Conservation (phyloP, 2,888 invertebrate species). For the Acanthococcus lagerstroemiae region DNA sequence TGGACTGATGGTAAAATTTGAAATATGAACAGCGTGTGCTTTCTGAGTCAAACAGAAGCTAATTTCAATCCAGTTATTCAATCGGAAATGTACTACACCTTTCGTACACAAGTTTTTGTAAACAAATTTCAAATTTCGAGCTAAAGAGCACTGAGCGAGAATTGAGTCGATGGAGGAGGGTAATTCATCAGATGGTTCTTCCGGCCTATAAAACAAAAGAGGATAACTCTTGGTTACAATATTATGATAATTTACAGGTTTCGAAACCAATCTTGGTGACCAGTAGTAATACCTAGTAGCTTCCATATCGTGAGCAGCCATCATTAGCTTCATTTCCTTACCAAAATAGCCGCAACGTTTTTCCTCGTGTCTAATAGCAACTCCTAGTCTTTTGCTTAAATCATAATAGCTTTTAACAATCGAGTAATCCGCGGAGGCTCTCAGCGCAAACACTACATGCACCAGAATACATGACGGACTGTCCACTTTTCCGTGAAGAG, state of each 20-base stretch:
- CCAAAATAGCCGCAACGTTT: slow-evolving; percentile 77
- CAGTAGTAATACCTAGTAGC: slow-evolving; percentile 42
- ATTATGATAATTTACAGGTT: too few relatives aligned
- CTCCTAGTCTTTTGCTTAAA: slow-evolving; percentile 74
- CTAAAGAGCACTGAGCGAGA: slow-evolving; percentile 68
- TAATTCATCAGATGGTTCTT: not conserved
- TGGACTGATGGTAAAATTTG: slow-evolving; percentile 71
- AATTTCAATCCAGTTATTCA: slow-evolving; percentile 75
- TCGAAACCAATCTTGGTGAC: not conserved
- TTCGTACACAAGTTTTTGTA: slow-evolving; percentile 64
- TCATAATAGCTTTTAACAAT: slow-evolving; percentile 91
- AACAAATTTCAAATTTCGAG: slow-evolving; percentile 69
- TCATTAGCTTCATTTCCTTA: slow-evolving; percentile 81
- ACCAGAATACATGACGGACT: slow-evolving; percentile 60
- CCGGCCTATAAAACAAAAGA: too few relatives aligned
- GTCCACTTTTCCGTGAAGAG: slow-evolving; percentile 37
- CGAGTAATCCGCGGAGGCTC: slow-evolving; percentile 82
- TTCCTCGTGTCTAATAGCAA: slow-evolving; percentile 84
- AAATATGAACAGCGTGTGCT: slow-evolving; percentile 76
- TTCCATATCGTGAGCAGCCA: slow-evolving; percentile 52
- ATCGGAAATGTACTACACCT: slow-evolving; percentile 65
- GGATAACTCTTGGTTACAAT: too few relatives aligned
- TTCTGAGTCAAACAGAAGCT: slow-evolving; percentile 93
- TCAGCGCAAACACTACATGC: slow-evolving; percentile 81
- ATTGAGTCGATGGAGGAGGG: slow-evolving; percentile 50